phyloP scores from a whole-genome alignment of 2,113 vertebrate genomes.

The Arenaria interpres region DNA sequence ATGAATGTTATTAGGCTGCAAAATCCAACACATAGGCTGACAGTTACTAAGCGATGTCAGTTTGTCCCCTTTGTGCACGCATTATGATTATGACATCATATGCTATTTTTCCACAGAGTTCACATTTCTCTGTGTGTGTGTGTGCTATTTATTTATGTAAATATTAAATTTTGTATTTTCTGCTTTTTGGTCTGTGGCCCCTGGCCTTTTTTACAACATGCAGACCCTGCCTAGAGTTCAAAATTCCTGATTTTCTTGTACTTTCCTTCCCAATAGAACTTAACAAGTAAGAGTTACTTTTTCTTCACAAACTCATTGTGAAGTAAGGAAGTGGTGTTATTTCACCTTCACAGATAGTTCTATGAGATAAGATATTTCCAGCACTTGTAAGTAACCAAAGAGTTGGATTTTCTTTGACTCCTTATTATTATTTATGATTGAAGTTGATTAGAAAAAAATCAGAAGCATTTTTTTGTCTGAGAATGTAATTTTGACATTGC shows the following conservation, averaged over 20 bases:
- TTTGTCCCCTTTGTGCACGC: neutral
- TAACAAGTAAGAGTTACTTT: neutral
- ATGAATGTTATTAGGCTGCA: neutral
- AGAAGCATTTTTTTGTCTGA: neutral
- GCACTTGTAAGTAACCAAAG: neutral
- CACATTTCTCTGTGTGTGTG: accelerated
- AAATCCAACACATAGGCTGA: neutral
- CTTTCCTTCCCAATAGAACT: neutral
- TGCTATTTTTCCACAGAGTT: neutral
- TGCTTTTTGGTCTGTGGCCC: neutral
- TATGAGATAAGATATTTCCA: neutral
- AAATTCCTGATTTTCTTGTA: neutral
- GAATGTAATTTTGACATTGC: neutral
- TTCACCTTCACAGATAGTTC: neutral
- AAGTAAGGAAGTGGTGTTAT: neutral
- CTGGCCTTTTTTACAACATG: neutral
- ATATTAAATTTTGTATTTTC: neutral
- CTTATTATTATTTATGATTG: neutral
- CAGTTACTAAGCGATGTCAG: neutral
- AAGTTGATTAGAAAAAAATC: neutral
- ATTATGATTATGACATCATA: neutral
- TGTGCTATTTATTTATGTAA: neutral
- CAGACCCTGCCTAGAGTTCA: neutral
- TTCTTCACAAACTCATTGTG: neutral
- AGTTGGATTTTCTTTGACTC: neutral